A percentile compares a stretch with the other conserved stretches of the same genome.
These are phyloP conservation scores for Sterna hirundo DNA, from an alignment of 2,113 vertebrate genomes.

Conservation along the genomic window DNA sequence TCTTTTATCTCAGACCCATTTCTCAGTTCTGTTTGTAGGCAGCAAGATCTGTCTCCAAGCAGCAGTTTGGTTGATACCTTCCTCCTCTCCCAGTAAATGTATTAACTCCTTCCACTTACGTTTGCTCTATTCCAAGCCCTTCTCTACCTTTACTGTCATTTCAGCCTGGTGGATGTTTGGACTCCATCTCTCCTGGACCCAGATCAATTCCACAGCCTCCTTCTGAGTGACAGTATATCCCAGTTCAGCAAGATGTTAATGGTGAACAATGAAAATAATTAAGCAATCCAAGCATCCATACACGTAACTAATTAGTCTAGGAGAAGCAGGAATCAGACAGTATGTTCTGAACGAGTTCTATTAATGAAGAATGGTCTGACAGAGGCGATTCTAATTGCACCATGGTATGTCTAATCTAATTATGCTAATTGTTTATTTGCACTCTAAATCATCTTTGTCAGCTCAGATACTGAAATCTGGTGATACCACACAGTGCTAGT, in stretches of 20 bases:
- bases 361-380: slow-evolving; percentile 54
- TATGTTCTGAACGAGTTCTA: slow-evolving; percentile 10
- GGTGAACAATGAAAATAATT: slow-evolving; percentile 26
- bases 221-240: neutral
- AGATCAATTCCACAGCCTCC: neutral
- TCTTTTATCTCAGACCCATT: neutral
- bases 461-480: slow-evolving; percentile 1
- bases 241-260: neutral
- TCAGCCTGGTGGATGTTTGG: neutral
- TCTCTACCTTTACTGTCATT: neutral
- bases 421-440: slow-evolving; percentile 53
- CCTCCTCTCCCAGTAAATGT: neutral
- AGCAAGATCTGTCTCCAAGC: neutral
- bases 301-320: neutral
- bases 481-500: neutral
- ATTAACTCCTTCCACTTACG: neutral
- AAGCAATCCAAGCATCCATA: neutral
- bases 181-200: neutral
- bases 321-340: neutral
- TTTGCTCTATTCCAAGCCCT: neutral
- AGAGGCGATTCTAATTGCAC: slow-evolving; percentile 24
- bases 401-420: slow-evolving; percentile 40
- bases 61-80: neutral
- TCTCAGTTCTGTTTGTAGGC: neutral
- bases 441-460: slow-evolving; percentile 46